Base-by-base conservation (phyloP, 2,888 invertebrate genomes). In the Macrophya alboannulata region DNA sequence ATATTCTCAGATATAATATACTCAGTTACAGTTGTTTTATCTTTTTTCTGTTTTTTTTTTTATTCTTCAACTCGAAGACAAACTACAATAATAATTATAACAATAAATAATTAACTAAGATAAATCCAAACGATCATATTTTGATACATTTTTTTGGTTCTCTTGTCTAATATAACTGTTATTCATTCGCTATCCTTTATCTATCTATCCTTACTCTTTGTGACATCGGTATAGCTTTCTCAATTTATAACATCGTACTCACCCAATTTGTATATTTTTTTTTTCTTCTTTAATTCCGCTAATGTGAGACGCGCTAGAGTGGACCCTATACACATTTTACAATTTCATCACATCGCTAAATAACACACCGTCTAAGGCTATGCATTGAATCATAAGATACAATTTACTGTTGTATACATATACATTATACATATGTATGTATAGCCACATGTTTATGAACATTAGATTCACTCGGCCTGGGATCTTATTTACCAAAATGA, bases 51-150 rank as follows among this genome's bases (percentile, higher is more conserved):
- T 77, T 40, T 40, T 48, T 77, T 31, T 59, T 51, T 12, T 51
- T n/a, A 21, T 21, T 74, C 45, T 74, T 74, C n/a, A 9, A 45
- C 40, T 45, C 25, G 37, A 45, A 45, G 21, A 74, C 45, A 74
- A 74, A 74, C 72, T 74, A 74, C 45, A 37, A 51, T 31, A 17
- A 77, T 77, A 77, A 77, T 55, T 31, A 77, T 77, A 77, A 77
- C 77, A 55, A 77, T 55, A 55, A 77, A 77, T 77, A 77, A 77
- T 12, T 25, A 12, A 77, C 68, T 51, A 43, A 31, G 77, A 55
- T 51, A 77, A 77, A 77, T 55, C 55, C 51, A 77, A 77, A 55
- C 55, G 45, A 31, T 77, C 51, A 48, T 68, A n/a, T 17, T 77
- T 45, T 5, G n/a, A 25, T 51, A 77, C 51, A 51, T 77, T 77